Percentiles rank a stretch among this genome's conserved stretches.
Conservation (phyloP, 1,140 invertebrate genomes). For the Plodia interpunctella region DNA sequence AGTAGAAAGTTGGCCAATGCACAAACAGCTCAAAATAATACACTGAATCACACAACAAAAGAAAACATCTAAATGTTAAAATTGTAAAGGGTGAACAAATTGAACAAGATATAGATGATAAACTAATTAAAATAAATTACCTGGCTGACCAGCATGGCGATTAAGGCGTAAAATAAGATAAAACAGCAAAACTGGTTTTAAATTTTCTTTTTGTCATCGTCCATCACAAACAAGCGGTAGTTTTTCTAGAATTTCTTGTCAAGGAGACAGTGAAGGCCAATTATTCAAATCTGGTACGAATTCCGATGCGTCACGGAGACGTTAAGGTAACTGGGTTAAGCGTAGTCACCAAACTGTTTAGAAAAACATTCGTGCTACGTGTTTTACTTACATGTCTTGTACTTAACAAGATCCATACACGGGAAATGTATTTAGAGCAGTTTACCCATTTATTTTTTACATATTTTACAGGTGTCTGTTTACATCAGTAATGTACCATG, state of each 20-base stretch:
- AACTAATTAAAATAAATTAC: constrained; percentile 3
- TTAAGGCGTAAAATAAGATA: background rate
- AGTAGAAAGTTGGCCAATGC: background rate
- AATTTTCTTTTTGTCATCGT: constrained; percentile 1
- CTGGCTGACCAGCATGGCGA: background rate
- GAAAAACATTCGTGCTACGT: constrained; percentile 18
- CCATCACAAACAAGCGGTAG: constrained; percentile 12
- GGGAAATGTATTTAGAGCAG: too few relatives aligned
- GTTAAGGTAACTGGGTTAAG: constrained; percentile 45
- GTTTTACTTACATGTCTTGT: background rate
- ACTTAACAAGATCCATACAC: background rate
- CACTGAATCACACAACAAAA: too few relatives aligned
- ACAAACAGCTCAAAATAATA: background rate
- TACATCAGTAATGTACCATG: too few relatives aligned
- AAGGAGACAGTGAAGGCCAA: constrained; percentile 37
- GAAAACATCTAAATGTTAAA: background rate
- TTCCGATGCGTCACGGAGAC: constrained; percentile 48
- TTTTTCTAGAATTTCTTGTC: constrained; percentile 36
- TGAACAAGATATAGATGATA: background rate
- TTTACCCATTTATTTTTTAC: too few relatives aligned
- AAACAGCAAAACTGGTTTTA: background rate
- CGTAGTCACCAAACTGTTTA: constrained; percentile 34
- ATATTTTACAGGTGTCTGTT: too few relatives aligned
- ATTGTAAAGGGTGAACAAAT: background rate
- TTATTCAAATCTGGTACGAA: constrained; percentile 54